A percentile compares a stretch with the other conserved stretches of the same genome.
Conservation (phyloP, 2,888 invertebrate species). For the Ferrisia virgata region DNA sequence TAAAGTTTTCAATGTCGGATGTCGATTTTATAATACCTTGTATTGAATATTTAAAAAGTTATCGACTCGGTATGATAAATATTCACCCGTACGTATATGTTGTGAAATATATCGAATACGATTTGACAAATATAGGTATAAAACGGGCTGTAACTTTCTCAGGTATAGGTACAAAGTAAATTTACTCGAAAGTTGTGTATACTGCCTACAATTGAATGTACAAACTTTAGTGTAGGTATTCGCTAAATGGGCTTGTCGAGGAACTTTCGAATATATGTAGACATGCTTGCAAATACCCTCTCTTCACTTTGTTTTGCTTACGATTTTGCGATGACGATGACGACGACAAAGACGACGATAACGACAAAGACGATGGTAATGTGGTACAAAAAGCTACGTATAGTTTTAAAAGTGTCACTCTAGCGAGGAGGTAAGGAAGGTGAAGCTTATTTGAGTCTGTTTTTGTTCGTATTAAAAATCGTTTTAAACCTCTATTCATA, state of each 20-base stretch:
- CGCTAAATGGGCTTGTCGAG: background rate
- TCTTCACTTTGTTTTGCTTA: background rate
- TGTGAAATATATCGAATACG: background rate
- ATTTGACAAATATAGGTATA: background rate
- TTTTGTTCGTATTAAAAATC: slow-evolving; percentile 11
- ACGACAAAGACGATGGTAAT: background rate
- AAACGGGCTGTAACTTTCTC: too few relatives aligned
- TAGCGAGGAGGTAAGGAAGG: background rate
- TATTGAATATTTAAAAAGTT: too few relatives aligned
- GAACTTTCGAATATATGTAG: background rate
- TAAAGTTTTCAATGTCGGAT: too few relatives aligned
- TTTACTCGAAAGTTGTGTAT: too few relatives aligned
- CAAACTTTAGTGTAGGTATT: background rate
- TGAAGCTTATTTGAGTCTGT: background rate
- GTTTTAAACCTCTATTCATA: slow-evolving; percentile 10
- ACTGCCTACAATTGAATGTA: background rate
- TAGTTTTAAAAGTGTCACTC: background rate
- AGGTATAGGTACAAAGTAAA: too few relatives aligned
- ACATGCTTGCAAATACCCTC: too few relatives aligned
- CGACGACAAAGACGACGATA: background rate
- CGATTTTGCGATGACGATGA: background rate
- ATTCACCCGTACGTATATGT: too few relatives aligned
- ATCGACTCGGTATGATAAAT: too few relatives aligned
- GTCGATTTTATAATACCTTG: too few relatives aligned
- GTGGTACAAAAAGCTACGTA: background rate